These are phyloP conservation scores for Antrozous pallidus DNA, from an alignment of 2,797 vertebrate species.

Conservation along the genomic window DNA sequence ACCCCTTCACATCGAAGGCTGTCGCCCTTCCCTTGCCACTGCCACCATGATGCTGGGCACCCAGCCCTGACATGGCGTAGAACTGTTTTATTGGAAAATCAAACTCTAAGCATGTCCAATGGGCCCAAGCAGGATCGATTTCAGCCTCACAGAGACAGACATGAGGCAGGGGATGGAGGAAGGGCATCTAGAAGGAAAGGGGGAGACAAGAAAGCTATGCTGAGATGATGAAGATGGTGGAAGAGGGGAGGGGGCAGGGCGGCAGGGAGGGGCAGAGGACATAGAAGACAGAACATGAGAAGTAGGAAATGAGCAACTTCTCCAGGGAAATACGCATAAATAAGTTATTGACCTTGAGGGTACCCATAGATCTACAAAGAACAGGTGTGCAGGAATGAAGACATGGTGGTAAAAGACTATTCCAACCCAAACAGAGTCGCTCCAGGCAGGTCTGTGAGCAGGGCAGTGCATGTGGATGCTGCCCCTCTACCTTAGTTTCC, in stretches of 20 bases:
- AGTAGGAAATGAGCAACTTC: neutral
- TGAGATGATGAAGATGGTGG: neutral
- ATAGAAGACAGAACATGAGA: neutral
- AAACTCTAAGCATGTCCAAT: neutral
- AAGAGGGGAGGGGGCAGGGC: accelerated
- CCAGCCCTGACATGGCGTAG: accelerated
- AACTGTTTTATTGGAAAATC: neutral
- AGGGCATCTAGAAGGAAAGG: neutral
- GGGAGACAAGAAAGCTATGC: no score
- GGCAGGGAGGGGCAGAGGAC: accelerated
- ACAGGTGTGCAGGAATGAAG: neutral
- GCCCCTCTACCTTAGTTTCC: accelerated
- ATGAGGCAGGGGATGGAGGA: neutral
- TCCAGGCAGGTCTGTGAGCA: neutral
- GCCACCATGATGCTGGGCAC: neutral
- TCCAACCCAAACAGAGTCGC: neutral
- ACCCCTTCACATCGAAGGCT: accelerated
- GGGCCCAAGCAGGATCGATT: no score
- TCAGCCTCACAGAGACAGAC: neutral
- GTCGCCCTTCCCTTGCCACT: neutral
- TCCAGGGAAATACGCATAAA: neutral
- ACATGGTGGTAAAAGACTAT: neutral
- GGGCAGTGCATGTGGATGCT: accelerated
- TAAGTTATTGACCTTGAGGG: neutral
- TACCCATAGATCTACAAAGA: neutral